Evolutionary conservation across 2,797 vertebrate genomes (phyloP).

Genomic region (Hippopotamyrus pictus): DNA sequence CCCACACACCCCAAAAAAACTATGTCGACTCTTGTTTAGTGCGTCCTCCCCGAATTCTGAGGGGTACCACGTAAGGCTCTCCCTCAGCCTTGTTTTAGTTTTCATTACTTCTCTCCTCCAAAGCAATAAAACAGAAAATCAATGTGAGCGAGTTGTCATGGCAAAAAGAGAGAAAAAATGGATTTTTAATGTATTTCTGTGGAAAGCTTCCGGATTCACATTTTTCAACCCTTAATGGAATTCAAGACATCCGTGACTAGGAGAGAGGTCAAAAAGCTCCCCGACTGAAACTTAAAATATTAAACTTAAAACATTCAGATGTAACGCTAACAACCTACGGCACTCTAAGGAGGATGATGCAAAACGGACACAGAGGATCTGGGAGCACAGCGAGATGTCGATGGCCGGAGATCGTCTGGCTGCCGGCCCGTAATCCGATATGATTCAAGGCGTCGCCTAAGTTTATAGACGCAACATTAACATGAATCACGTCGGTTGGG

Average conservation of each 20-base stretch:
- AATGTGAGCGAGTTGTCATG: slow-evolving; percentile 5
- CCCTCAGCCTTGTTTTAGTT: not conserved
- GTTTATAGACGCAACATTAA: slow-evolving; percentile 68
- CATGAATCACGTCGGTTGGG: slow-evolving; percentile 73
- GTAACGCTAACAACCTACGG: not conserved
- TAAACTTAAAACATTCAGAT: not conserved
- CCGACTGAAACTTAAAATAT: not conserved
- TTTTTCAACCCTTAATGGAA: slow-evolving; percentile 24
- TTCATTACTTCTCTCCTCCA: not conserved
- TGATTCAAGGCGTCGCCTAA: slow-evolving; percentile 79
- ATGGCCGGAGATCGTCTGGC: slow-evolving; percentile 57
- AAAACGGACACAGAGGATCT: not conserved
- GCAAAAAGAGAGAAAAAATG: not conserved
- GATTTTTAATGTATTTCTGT: not conserved
- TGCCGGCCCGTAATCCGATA: slow-evolving; percentile 60
- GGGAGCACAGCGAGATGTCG: slow-evolving; percentile 56
- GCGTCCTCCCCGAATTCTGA: not conserved
- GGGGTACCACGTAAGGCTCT: not conserved
- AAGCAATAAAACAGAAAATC: slow-evolving; percentile 9
- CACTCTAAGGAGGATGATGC: not conserved
- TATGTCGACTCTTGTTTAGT: not conserved
- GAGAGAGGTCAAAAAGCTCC: not conserved
- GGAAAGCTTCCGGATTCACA: not conserved
- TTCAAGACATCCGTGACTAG: slow-evolving; percentile 10
- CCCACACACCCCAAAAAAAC: not conserved